phyloP scores from a whole-genome alignment of 2,888 invertebrate species.

The Ophioninae sp. region DNA sequence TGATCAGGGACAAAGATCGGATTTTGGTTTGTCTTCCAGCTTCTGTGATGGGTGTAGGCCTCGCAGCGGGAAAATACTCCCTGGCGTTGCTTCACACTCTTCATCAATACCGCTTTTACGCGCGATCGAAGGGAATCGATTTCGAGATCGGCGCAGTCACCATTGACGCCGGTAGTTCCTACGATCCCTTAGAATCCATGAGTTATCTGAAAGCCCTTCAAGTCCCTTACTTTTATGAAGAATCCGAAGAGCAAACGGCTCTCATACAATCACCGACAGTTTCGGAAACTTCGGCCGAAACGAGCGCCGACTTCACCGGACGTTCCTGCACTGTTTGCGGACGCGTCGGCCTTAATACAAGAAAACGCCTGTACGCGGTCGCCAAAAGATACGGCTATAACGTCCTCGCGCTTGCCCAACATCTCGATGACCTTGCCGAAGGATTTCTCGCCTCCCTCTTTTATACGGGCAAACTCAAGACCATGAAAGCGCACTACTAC shows the following conservation, averaged over 20 bases:
- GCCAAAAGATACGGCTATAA: slow-evolving; percentile 91
- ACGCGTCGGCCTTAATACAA: slow-evolving; percentile 67
- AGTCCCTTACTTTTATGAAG: slow-evolving; percentile 85
- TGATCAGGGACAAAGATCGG: slow-evolving; percentile 92
- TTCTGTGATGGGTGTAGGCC: slow-evolving; percentile 60
- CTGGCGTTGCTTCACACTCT: slow-evolving; percentile 92
- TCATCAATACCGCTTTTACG: slow-evolving; percentile 91
- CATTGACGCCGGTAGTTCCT: slow-evolving; percentile 86
- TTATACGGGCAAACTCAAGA: slow-evolving; percentile 89
- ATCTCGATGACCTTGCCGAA: slow-evolving; percentile 91
- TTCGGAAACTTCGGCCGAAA: not conserved
- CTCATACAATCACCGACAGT: slow-evolving; percentile 77
- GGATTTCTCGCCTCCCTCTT: slow-evolving; percentile 91
- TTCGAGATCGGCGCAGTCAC: slow-evolving; percentile 90
- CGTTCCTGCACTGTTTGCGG: slow-evolving; percentile 60
- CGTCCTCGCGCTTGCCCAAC: slow-evolving; percentile 93
- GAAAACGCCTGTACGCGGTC: slow-evolving; percentile 89
- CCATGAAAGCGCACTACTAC: slow-evolving; percentile 91
- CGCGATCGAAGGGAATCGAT: slow-evolving; percentile 87
- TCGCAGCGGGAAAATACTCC: slow-evolving; percentile 89
- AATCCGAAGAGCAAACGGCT: slow-evolving; percentile 86
- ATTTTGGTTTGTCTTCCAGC: slow-evolving; percentile 91
- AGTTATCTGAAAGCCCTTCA: slow-evolving; percentile 83
- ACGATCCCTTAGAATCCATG: slow-evolving; percentile 84
- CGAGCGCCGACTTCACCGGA: slow-evolving; percentile 31